Evolutionary conservation across 2,113 vertebrate species (phyloP), one percentile per base, ranked within the genome.

Genomic region (Poeciliopsis turrubarensis): DNA sequence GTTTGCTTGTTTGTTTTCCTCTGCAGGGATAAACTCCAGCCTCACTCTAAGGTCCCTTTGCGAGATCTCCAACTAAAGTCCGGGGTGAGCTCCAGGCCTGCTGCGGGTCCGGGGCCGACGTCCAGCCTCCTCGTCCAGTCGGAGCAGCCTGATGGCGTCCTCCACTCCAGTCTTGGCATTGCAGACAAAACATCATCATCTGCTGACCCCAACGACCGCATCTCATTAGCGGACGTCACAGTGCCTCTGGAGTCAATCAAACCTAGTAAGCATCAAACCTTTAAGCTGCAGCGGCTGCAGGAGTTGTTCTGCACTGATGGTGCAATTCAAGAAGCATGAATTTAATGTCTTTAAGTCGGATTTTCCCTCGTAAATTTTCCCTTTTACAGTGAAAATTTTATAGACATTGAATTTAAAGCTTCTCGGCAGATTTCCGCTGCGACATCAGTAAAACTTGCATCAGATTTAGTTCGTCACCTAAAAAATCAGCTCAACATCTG

Each of bases 231-330:
- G 77, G 96, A 94, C 37, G 89, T 99, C 75, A 94, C 92, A 30
- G 96, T 99, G 88, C 96, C 97, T 84, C 94, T 99, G 93, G 98
- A 99, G 86, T 96, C 96, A 32, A 96, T 99, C 92, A 98, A 96
- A 89, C 97, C 97, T n/a, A 99, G 98, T 99, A 92, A 96, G 97
- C 14, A 27, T 5, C 27, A 51, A 44, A 65, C 15, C 6, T 30
- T 17, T 9, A 41, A 15, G 22, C 12, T 2, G 57, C 19, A 6
- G 12, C 4, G 17, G 7, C 11, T 66, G 10, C 2, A 17, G 22
- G 22, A 73, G 3, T 26, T 32, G 4, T 32, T 64, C 29, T 30
- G 51, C 25, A 17, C 14, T 27, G 8, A 25, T 54, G 31, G 15
- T 47, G 32, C 37, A 2, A 22, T n/a, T 14, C 13, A 27, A 27